phyloP scores from a whole-genome alignment of 1,140 invertebrate genomes.

The Grapholita molesta region DNA sequence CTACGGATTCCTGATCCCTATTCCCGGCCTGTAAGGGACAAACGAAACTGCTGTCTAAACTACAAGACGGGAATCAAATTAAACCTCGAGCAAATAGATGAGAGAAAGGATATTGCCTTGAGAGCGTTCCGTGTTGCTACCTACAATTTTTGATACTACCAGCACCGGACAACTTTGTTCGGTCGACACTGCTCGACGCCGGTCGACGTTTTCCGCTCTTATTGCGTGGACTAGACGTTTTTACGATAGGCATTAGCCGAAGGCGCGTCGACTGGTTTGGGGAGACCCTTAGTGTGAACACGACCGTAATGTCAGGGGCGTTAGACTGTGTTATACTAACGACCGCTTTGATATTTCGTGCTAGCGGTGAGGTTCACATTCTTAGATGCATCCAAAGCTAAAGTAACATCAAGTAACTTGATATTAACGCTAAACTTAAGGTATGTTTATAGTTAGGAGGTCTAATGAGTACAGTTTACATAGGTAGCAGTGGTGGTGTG shows the following conservation, averaged over 20 bases:
- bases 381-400: neutral
- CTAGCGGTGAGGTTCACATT: neutral
- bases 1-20: neutral
- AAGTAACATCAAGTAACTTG: neutral
- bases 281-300: neutral
- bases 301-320: neutral
- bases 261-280: too few relatives aligned
- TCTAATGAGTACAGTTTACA: too few relatives aligned
- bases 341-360: neutral
- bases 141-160: neutral
- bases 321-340: neutral
- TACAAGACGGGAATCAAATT: neutral
- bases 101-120: constrained; percentile 13
- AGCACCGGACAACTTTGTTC: neutral
- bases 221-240: too few relatives aligned
- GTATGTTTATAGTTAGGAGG: too few relatives aligned
- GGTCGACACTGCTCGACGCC: too few relatives aligned
- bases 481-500: too few relatives aligned
- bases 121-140: neutral
- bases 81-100: neutral
- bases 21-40: neutral
- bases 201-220: too few relatives aligned
- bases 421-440: neutral
- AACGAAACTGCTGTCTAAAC: neutral
- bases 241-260: too few relatives aligned